Percentiles rank a stretch among this genome's conserved stretches.
These are phyloP conservation scores for Microctenopoma stevenorrisi DNA, from an alignment of 2,797 vertebrate genomes.

Conservation along the genomic window DNA sequence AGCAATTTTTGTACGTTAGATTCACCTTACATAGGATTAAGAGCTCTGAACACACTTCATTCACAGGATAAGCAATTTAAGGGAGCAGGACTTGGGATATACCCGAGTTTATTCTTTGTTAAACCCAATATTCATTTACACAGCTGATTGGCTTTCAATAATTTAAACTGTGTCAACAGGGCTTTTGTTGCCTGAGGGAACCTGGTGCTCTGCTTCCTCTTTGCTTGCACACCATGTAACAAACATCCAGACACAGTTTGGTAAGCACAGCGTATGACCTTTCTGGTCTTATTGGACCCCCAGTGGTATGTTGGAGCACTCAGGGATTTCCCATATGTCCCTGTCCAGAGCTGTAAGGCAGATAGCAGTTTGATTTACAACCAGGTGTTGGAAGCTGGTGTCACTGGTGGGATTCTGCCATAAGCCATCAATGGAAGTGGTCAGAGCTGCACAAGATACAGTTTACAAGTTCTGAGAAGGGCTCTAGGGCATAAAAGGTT, in stretches of 20 bases:
- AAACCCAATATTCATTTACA: slow-evolving; percentile 60
- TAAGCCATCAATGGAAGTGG: slow-evolving; percentile 68
- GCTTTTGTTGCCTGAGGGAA: slow-evolving; percentile 29
- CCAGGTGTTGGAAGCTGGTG: slow-evolving; percentile 45
- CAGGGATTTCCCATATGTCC: slow-evolving; percentile 67
- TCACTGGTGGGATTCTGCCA: slow-evolving; percentile 51
- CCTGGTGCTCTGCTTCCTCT: slow-evolving; percentile 18
- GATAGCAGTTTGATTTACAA: slow-evolving; percentile 77
- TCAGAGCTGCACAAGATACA: slow-evolving; percentile 66
- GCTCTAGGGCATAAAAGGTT: slow-evolving; percentile 72
- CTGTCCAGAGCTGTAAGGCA: slow-evolving; percentile 46
- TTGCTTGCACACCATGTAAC: slow-evolving; percentile 53
- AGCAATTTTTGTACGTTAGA: slow-evolving; percentile 25
- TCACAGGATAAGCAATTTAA: slow-evolving; percentile 42
- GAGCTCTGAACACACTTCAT: slow-evolving; percentile 39
- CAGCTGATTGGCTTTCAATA: slow-evolving; percentile 51
- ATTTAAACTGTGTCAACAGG: slow-evolving; percentile 71
- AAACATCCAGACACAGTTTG: slow-evolving; percentile 58
- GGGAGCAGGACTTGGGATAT: slow-evolving; percentile 41
- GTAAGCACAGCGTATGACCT: slow-evolving; percentile 68
- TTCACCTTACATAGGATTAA: slow-evolving; percentile 47
- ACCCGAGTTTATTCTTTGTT: slow-evolving; percentile 44
- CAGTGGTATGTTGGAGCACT: slow-evolving; percentile 41
- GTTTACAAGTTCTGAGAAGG: slow-evolving; percentile 79
- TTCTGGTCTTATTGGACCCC: slow-evolving; percentile 60